These are phyloP conservation scores for Drosophila virilis DNA, from an alignment of 1,140 invertebrate genomes.

Conservation along the genomic window DNA sequence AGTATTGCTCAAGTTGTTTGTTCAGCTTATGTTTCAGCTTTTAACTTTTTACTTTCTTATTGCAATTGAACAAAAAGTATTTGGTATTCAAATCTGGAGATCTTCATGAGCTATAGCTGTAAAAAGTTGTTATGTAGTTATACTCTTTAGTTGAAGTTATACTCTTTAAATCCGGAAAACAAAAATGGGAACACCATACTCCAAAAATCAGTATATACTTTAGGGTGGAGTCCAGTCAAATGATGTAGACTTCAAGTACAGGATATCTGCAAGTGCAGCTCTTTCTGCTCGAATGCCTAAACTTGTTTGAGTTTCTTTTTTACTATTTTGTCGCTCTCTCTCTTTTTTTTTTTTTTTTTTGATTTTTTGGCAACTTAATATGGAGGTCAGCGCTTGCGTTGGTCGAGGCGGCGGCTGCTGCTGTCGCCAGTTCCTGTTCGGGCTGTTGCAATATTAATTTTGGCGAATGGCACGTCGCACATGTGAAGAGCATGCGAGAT, in stretches of 20 bases:
- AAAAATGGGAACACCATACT: no score
- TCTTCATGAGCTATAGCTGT: not conserved
- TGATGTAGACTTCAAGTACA: not conserved
- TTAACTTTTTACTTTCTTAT: no score
- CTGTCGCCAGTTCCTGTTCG: conserved; percentile 6
- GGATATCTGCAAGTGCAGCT: not conserved
- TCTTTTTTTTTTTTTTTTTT: not conserved
- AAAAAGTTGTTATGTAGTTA: not conserved
- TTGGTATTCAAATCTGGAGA: not conserved
- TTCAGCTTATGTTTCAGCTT: no score
- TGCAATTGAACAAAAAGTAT: no score
- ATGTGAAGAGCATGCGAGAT: conserved; percentile 20
- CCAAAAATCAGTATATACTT: no score
- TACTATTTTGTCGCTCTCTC: not conserved
- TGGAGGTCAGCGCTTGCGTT: conserved; percentile 58
- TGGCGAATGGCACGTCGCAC: conserved; percentile 49
- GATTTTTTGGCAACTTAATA: conserved; percentile 53
- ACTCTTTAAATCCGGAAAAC: no score
- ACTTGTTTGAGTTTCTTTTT: conserved; percentile 21
- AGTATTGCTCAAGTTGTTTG: no score
- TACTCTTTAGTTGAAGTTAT: no score
- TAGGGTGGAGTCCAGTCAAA: no score
- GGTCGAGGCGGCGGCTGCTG: conserved; percentile 27
- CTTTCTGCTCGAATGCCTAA: not conserved
- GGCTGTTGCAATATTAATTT: conserved; percentile 77